phyloP scores from a whole-genome alignment of 2,113 vertebrate species.

The Ploceus nigricollis region DNA sequence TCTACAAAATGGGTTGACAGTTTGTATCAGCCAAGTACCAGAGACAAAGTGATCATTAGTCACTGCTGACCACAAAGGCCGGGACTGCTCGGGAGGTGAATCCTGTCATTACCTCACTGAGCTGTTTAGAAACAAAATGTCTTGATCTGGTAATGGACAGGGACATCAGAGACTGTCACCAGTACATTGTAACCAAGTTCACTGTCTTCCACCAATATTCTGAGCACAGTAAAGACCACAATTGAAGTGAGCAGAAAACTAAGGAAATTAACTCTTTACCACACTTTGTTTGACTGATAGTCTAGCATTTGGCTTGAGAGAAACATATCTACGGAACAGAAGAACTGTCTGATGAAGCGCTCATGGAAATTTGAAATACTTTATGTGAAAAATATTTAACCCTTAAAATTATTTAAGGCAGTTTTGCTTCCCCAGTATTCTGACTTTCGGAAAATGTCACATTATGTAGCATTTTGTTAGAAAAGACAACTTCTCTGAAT shows the following conservation, averaged over 20 bases:
- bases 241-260: neutral
- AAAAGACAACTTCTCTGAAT: neutral
- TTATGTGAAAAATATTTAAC: neutral
- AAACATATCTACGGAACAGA: rapidly evolving
- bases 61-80: neutral
- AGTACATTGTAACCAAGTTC: neutral
- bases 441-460: neutral
- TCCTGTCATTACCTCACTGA: neutral
- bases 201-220: neutral
- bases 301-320: neutral
- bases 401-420: neutral
- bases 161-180: neutral
- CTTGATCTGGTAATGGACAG: neutral
- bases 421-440: neutral
- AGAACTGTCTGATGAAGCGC: neutral
- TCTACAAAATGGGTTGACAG: neutral
- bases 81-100: neutral
- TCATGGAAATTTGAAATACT: neutral
- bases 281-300: neutral
- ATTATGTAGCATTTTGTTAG: neutral
- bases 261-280: neutral
- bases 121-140: neutral
- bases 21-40: neutral
- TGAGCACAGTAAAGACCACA: neutral
- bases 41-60: neutral